Conservation (phyloP, 2,888 invertebrate genomes). For the Diarsia brunnea region DNA sequence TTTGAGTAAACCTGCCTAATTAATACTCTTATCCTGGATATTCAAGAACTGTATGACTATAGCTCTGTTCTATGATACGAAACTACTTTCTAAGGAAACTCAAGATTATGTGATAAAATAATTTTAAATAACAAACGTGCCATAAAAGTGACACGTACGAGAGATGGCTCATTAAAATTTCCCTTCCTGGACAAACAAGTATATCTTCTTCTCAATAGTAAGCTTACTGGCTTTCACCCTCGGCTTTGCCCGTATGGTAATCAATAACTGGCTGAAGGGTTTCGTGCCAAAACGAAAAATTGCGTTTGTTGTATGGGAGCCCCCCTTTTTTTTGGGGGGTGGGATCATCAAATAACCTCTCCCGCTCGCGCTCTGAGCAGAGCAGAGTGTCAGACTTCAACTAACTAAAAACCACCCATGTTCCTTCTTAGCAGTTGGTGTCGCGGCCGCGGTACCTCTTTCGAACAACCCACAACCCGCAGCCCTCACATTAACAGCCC, state of each 20-base stretch:
- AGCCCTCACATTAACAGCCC: no score
- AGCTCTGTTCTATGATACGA: not conserved
- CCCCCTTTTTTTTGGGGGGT: no score
- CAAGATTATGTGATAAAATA: constrained; percentile 4
- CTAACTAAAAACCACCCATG: no score
- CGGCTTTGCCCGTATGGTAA: not conserved
- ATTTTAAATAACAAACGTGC: not conserved
- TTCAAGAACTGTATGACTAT: not conserved
- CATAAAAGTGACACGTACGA: constrained; percentile 5
- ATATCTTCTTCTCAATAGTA: constrained; percentile 8
- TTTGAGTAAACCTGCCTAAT: not conserved
- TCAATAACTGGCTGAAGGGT: not conserved
- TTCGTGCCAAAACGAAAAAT: no score
- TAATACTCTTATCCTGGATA: not conserved
- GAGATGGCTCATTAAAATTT: constrained; percentile 11
- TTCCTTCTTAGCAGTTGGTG: no score
- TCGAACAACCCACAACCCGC: no score
- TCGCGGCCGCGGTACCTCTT: no score
- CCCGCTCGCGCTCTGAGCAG: no score
- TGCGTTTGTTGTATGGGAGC: no score
- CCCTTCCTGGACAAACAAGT: constrained; percentile 29
- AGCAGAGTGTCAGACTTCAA: no score
- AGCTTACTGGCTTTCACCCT: not conserved
- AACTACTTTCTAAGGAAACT: not conserved
- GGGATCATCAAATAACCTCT: no score